These are phyloP conservation scores for Thera obeliscata DNA, from an alignment of 2,888 invertebrate species.

Conservation along the genomic window DNA sequence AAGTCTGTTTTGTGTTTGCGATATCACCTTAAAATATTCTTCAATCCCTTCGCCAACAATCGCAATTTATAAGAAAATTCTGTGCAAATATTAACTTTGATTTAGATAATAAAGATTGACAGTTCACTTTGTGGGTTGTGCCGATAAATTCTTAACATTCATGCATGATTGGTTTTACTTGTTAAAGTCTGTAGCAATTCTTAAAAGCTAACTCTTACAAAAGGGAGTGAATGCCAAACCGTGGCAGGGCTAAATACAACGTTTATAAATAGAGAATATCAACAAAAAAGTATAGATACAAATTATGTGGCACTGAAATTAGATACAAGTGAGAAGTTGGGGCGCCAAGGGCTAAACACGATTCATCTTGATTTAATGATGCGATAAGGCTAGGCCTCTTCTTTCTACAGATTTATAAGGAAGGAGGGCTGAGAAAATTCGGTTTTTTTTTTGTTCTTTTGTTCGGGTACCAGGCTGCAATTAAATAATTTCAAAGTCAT, in stretches of 20 bases:
- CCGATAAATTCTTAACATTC: neutral
- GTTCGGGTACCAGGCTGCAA: too few species aligned
- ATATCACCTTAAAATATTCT: constrained; percentile 11
- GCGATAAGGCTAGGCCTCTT: neutral
- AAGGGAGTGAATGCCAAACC: too few species aligned
- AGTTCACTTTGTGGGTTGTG: constrained; percentile 2
- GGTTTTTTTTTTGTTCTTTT: too few species aligned
- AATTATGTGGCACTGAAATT: neutral
- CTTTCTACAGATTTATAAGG: too few species aligned
- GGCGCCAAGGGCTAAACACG: neutral
- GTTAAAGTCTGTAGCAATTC: too few species aligned
- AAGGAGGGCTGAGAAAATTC: too few species aligned
- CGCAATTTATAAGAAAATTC: constrained; percentile 17
- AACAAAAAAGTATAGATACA: neutral
- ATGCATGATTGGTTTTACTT: too few species aligned
- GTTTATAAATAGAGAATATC: neutral
- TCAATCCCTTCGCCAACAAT: constrained; percentile 11
- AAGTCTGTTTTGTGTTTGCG: constrained; percentile 1
- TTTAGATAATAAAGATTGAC: constrained; percentile 8
- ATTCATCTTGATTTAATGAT: neutral
- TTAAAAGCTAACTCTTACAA: too few species aligned
- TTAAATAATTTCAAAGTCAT: too few species aligned
- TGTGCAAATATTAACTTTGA: constrained; percentile 21
- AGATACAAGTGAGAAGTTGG: neutral
- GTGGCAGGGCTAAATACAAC: too few species aligned